A percentile compares a stretch with the other conserved stretches of the same genome.
phyloP scores from a whole-genome alignment of 2,888 invertebrate species.

The Patella pellucida region DNA sequence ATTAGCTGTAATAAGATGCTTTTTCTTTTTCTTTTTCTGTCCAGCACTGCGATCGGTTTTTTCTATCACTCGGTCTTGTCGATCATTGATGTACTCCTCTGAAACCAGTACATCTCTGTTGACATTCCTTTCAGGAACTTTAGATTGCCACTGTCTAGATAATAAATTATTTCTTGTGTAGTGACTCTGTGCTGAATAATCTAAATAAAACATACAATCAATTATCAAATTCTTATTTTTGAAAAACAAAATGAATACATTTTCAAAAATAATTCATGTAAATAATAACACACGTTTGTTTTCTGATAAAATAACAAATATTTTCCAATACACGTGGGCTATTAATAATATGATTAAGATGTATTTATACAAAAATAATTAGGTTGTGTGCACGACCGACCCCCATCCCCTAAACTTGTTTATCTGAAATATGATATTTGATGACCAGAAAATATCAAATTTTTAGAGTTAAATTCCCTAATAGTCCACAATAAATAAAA shows the following conservation, averaged over 20 bases:
- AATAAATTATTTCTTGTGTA: neutral
- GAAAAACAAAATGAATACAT: neutral
- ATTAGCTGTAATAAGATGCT: constrained; percentile 61
- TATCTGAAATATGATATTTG: too few relatives aligned
- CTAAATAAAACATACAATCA: constrained; percentile 9
- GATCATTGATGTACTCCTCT: constrained; percentile 27
- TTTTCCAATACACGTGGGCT: too few relatives aligned
- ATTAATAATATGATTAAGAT: too few relatives aligned
- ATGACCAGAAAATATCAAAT: too few relatives aligned
- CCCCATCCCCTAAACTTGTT: too few relatives aligned
- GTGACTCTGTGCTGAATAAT: neutral
- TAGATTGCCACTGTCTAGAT: neutral
- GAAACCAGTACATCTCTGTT: neutral
- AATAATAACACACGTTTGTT: too few relatives aligned
- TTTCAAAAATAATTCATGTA: too few relatives aligned
- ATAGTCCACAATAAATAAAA: too few relatives aligned
- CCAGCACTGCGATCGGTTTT: constrained; percentile 25
- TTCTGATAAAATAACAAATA: too few relatives aligned
- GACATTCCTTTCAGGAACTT: neutral
- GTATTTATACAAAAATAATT: too few relatives aligned
- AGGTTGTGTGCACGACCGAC: too few relatives aligned
- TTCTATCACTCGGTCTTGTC: constrained; percentile 28
- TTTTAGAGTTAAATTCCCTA: too few relatives aligned
- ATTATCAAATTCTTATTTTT: neutral
- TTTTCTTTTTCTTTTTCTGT: constrained; percentile 51